Evolutionary conservation across 1,140 invertebrate genomes (phyloP), one percentile per base, ranked within the genome.

Genomic region (Anagrus nilaparvatae): DNA sequence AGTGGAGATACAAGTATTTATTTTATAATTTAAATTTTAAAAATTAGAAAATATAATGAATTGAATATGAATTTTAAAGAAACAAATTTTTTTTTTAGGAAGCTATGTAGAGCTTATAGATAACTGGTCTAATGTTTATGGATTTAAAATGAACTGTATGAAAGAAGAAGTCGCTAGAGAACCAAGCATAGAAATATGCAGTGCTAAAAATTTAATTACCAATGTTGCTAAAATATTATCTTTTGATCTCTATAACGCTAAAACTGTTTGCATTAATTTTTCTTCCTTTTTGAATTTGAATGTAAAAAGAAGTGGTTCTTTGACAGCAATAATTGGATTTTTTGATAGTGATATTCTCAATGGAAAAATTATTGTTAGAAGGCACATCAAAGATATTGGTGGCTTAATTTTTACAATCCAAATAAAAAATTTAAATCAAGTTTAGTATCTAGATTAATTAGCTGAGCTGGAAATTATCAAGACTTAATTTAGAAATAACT

Each of bases 51-150:
- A 21, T 18, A 31, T 45, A 32, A 16, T 23, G 28, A 35, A 36
- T 38, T 39, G 28, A 17, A 34, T 30, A 27, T 28, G 16, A 16
- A 35, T 30, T 33, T 27, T 31, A 40, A 25, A 16, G 5, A 25
- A 20, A 30, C n/a, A 33, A 28, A 34, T 30, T 38, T n/a, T 27
- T 55, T 44, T 69, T 70, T 35, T 49, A 69, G 79, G 77, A 25
- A 73, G 81, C 25, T 82, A 90, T 53, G 71, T 79, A 23, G 76
- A 82, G 38, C 63, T 84, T 18, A 76, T 91, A 2, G 75, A 77
- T 60, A 94, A 90, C 65, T 99, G 95, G 95, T 82, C 91, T 13
- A 78, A 94, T 71, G 94, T 99, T 0, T 97, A 98, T 59, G 94
- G 91, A 1, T 97, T 91, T 60, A 89, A 93, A 69, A 98, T 99